Evolutionary conservation across 1,140 invertebrate genomes (phyloP), one percentile per base, ranked within the genome.

Genomic region (Trichoplusia ni): DNA sequence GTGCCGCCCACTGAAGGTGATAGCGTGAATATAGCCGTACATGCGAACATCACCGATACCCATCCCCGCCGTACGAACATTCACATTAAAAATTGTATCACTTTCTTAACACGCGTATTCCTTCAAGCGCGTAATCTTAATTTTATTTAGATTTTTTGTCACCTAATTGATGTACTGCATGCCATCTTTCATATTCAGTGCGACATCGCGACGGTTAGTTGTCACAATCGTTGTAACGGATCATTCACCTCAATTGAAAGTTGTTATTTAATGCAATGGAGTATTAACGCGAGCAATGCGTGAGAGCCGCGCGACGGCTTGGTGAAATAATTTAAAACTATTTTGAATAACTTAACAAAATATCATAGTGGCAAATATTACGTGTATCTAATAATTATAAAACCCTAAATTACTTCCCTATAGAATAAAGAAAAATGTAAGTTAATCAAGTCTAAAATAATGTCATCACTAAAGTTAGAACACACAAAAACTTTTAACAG

Each of bases 21-120:
- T 66, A 54, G 64, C 64, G 54, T 66, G 44, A 59, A 64, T 29
- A 19, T 31, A 38, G 13, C 16, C 23, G 29, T 18, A 60, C 56
- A 66, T 60, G 64, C 64, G 18, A 66, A 60, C 54, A 59, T 46
- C 53, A 38, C 27, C 44, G 53, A 64, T 64, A 65, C 54, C 42
- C 7, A 19, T 37, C 42, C 25, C 44, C 25, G 9, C 33, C 21
- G 38, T 9, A 35, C 42, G 11, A 60, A 35, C 42, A 42, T 21
- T 53, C 19, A 18, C 13, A 11, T 31, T 51, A 35, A 65, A 25
- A 58, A 23, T 58, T 65, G 49, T 37, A 58, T 49, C 44, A 51
- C 56, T 60, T 60, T 60, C 56, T 59, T 60, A 2, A 60, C 38
- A 44, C 38, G 54, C 54, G 38, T 58, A 38, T 44, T 31, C 38